Evolutionary conservation across 2,113 vertebrate genomes (phyloP).

Genomic region (Myocastor coypus): DNA sequence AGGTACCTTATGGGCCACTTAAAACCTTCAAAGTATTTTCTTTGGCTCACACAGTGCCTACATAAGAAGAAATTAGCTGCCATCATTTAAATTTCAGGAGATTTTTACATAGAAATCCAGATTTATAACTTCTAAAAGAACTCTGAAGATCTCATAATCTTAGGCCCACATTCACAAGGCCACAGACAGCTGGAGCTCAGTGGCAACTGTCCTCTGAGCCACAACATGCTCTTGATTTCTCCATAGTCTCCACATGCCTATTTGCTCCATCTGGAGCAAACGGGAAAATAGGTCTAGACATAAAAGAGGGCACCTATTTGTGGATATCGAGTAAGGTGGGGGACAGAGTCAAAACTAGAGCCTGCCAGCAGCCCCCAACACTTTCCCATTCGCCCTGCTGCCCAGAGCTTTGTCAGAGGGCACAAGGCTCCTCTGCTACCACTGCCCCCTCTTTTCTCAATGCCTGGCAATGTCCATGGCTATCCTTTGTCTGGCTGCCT

Average conservation of each 20-base stretch:
- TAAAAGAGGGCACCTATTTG: background rate
- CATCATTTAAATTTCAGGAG: conserved; percentile 70
- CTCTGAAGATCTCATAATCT: conserved; percentile 35
- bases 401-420: background rate
- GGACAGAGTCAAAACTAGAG: background rate
- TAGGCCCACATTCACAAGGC: background rate
- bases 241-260: background rate
- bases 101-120: conserved; percentile 72
- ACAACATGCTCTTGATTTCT: background rate
- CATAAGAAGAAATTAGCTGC: conserved; percentile 68
- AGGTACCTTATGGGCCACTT: conserved; percentile 64
- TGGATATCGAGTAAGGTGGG: background rate
- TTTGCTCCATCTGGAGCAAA: background rate
- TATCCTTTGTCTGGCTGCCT: conserved; percentile 48
- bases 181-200: conserved; percentile 22
- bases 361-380: background rate
- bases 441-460: background rate
- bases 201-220: background rate
- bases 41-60: conserved; percentile 66
- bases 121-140: conserved; percentile 66
- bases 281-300: conserved; percentile 32
- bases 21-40: conserved; percentile 66
- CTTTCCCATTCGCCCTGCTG: background rate
- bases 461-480: background rate
- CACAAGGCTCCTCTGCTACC: background rate